These are phyloP conservation scores for Leptobrachium ailaonicum DNA, from an alignment of 2,113 vertebrate species.

Conservation along the genomic window DNA sequence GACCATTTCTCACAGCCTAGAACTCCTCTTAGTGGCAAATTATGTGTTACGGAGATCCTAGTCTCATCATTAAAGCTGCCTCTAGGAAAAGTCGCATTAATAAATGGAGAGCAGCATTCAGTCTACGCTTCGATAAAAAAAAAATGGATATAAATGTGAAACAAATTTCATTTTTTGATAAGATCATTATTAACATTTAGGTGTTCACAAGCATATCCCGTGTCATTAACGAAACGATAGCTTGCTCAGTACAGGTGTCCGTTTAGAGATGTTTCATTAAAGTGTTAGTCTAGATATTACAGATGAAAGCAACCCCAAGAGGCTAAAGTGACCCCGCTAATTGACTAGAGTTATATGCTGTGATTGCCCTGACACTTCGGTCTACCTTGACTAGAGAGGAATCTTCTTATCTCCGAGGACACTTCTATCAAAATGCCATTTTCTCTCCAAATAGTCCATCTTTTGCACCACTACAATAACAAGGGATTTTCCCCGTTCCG, in stretches of 20 bases:
- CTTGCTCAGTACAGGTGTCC: conserved; percentile 58
- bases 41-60: too few relatives aligned
- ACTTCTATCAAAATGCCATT: conserved; percentile 68
- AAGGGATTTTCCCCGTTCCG: conserved; percentile 62
- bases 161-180: conserved; percentile 57
- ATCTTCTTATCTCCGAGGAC: conserved; percentile 62
- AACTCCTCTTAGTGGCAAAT: neutral
- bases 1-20: neutral
- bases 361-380: conserved; percentile 63
- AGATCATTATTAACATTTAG: conserved; percentile 60
- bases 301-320: conserved; percentile 67
- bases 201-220: conserved; percentile 64
- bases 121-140: too few relatives aligned
- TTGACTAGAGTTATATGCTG: conserved; percentile 66
- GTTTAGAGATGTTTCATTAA: conserved; percentile 67
- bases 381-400: conserved; percentile 62
- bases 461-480: conserved; percentile 60
- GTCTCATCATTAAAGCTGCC: too few relatives aligned
- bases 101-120: too few relatives aligned
- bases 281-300: conserved; percentile 65
- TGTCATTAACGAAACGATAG: conserved; percentile 62
- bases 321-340: conserved; percentile 66
- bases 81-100: too few relatives aligned
- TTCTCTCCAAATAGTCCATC: conserved; percentile 64
- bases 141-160: conserved; percentile 5